These are phyloP conservation scores for Glyptemys insculpta DNA, from an alignment of 2,797 vertebrate genomes.

Conservation along the genomic window DNA sequence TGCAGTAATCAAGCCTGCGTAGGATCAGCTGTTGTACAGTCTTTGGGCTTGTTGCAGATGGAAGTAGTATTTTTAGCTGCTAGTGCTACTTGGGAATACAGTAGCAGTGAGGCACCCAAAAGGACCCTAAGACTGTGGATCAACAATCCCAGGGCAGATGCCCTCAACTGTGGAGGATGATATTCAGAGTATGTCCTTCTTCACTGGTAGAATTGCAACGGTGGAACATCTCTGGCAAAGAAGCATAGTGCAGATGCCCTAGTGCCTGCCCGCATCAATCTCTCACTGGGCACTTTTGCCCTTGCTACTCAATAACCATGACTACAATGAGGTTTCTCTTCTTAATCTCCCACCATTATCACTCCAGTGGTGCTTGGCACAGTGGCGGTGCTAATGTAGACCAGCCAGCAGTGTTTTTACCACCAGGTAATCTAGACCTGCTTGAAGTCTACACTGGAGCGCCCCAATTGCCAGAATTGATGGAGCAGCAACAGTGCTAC, in stretches of 20 bases:
- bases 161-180: background rate
- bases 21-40: background rate
- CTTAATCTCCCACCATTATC: background rate
- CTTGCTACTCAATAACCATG: background rate
- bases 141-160: background rate
- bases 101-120: background rate
- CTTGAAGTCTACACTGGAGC: background rate
- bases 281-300: background rate
- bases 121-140: fast-evolving
- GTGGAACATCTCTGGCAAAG: background rate
- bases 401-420: background rate
- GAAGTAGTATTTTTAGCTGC: background rate
- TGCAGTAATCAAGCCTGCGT: background rate
- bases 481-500: background rate
- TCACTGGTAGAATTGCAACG: background rate
- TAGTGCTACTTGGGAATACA: background rate
- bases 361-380: background rate
- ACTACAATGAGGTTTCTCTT: background rate
- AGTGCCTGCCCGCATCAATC: background rate
- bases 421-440: background rate
- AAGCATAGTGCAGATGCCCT: background rate
- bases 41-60: background rate
- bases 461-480: background rate
- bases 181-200: background rate
- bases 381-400: background rate